A percentile compares a stretch with the other conserved stretches of the same genome.
Evolutionary conservation across 2,888 invertebrate genomes (phyloP).

Genomic region (Branchinecta sandiegonensis): DNA sequence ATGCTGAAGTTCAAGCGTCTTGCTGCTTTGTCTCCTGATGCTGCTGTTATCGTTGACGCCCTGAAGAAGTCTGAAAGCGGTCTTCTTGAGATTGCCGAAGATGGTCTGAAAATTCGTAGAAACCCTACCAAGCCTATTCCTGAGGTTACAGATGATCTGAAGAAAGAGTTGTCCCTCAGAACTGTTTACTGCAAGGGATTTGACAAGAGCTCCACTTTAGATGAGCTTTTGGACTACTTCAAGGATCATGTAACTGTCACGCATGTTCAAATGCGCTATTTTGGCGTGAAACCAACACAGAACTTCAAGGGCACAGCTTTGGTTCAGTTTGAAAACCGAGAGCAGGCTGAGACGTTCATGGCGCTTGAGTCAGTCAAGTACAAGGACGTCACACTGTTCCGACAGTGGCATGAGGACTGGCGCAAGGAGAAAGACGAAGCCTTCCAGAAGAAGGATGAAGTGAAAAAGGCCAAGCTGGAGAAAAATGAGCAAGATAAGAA

Average conservation of each 20-base stretch:
- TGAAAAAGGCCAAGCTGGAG: conserved; percentile 30
- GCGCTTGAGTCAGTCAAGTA: conserved; percentile 52
- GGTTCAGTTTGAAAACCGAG: conserved; percentile 63
- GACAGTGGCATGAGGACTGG: conserved; percentile 50
- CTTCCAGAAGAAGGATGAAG: conserved; percentile 26
- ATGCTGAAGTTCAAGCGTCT: conserved; percentile 80
- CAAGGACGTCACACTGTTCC: conserved; percentile 46
- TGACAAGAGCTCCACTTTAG: conserved; percentile 48
- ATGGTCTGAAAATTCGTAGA: conserved; percentile 55
- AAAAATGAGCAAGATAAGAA: conserved; percentile 31
- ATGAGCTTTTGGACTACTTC: conserved; percentile 58
- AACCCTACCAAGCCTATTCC: conserved; percentile 59
- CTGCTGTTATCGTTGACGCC: conserved; percentile 53
- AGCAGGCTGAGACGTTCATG: conserved; percentile 63
- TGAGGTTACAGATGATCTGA: conserved; percentile 64
- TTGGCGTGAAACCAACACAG: conserved; percentile 42
- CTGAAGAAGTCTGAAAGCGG: conserved; percentile 56
- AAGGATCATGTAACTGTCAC: conserved; percentile 51
- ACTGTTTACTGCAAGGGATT: conserved; percentile 83
- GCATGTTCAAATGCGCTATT: conserved; percentile 46
- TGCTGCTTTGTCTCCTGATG: conserved; percentile 51
- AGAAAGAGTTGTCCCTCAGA: conserved; percentile 55
- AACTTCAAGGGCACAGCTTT: conserved; percentile 86
- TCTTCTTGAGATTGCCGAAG: conserved; percentile 56
- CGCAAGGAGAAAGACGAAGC: conserved; percentile 32